phyloP scores from a whole-genome alignment of 2,797 vertebrate genomes.

The Cetoscarus ocellatus region DNA sequence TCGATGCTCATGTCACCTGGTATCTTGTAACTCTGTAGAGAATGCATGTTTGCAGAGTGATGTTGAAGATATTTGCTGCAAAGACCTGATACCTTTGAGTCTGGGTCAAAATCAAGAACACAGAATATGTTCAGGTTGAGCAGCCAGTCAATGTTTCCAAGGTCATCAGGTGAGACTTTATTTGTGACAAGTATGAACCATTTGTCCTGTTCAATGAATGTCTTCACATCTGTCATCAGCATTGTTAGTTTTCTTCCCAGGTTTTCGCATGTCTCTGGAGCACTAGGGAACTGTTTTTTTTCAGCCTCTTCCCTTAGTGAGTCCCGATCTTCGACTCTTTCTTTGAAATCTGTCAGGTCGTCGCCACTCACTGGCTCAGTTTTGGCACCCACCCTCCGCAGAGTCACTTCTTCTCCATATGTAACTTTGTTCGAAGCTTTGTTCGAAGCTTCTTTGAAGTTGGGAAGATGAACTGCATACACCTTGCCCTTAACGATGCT shows the following conservation, averaged over 20 bases:
- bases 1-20: too few relatives aligned
- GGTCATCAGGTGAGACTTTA: slow-evolving; percentile 76
- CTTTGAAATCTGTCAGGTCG: slow-evolving; percentile 75
- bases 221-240: slow-evolving; percentile 84
- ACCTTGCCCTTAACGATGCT: too few relatives aligned
- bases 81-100: slow-evolving; percentile 85
- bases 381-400: slow-evolving; percentile 85
- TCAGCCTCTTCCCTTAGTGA: slow-evolving; percentile 83
- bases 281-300: slow-evolving; percentile 31
- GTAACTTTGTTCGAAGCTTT: too few relatives aligned
- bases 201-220: slow-evolving; percentile 83
- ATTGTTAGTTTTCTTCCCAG: slow-evolving; percentile 85
- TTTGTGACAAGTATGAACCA: slow-evolving; percentile 89
- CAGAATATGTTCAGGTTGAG: slow-evolving; percentile 87
- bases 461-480: slow-evolving; percentile 84
- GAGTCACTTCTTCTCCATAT: slow-evolving; percentile 70
- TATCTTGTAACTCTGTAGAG: too few relatives aligned
- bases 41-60: slow-evolving; percentile 79
- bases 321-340: slow-evolving; percentile 74
- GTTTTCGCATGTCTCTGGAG: slow-evolving; percentile 65
- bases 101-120: slow-evolving; percentile 89
- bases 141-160: slow-evolving; percentile 82
- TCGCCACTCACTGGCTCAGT: slow-evolving; percentile 78
- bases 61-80: slow-evolving; percentile 82
- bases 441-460: slow-evolving; percentile 79